A percentile compares a stretch with the other conserved stretches of the same genome.
Evolutionary conservation across 64 coral and sea anemone genomes (phyloP).

Genomic region (Orbicella faveolata): DNA sequence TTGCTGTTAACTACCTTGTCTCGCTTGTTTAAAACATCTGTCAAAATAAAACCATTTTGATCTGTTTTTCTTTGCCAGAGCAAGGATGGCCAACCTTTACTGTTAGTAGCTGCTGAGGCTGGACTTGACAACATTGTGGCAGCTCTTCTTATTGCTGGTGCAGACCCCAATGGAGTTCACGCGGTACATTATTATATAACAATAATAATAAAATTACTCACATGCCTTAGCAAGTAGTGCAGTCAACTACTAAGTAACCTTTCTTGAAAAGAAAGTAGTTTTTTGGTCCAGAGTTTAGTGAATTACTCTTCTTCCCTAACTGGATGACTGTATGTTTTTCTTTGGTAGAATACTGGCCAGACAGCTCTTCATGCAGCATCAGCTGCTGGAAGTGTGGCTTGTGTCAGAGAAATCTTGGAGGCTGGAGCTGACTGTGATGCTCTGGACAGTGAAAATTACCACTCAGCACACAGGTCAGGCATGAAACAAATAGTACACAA

Average conservation of each 20-base stretch:
- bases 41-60: background rate
- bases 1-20: no score
- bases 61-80: conserved; percentile 58
- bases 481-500: background rate
- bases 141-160: conserved; percentile 70
- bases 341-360: conserved; percentile 81
- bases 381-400: conserved; percentile 77
- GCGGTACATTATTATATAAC: conserved; percentile 14
- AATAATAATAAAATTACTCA: no score
- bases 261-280: no score
- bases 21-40: background rate
- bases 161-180: conserved; percentile 82
- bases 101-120: conserved; percentile 75
- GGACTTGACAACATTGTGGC: conserved; percentile 74
- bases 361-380: conserved; percentile 85
- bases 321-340: background rate
- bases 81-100: conserved; percentile 84
- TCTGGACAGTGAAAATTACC: conserved; percentile 86
- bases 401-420: conserved; percentile 82
- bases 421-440: conserved; percentile 80
- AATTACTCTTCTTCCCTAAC: background rate
- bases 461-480: conserved; percentile 82
- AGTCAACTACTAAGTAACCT: no score
- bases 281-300: no score
- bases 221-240: no score